Conservation (phyloP, 2,888 invertebrate species). For the Ennomos quercinarius region DNA sequence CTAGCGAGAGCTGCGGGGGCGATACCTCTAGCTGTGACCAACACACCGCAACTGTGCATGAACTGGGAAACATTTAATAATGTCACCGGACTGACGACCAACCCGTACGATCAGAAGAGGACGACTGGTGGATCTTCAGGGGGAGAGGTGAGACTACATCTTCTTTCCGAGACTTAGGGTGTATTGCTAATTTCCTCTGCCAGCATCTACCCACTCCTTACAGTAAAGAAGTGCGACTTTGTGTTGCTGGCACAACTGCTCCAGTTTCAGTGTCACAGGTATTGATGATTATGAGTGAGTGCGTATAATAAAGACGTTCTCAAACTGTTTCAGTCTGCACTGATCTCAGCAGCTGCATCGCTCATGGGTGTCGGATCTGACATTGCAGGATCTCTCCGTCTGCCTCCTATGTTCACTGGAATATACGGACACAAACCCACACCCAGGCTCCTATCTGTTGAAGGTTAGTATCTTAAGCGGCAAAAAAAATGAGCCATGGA, state of each 20-base stretch:
- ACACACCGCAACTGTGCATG: constrained; percentile 96
- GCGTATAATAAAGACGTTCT: neutral
- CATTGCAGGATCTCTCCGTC: constrained; percentile 94
- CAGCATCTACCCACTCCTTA: no score
- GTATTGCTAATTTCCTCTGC: no score
- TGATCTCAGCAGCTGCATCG: constrained; percentile 92
- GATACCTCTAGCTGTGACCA: constrained; percentile 94
- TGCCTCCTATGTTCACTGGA: constrained; percentile 96
- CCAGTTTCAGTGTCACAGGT: no score
- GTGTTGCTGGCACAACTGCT: no score
- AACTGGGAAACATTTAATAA: constrained; percentile 96
- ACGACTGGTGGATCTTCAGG: constrained; percentile 97
- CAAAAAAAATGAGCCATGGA: no score
- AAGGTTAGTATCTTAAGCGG: constrained; percentile 63
- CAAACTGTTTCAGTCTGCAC: constrained; percentile 84
- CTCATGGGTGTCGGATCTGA: constrained; percentile 94
- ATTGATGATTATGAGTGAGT: no score
- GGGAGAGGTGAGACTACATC: constrained; percentile 87
- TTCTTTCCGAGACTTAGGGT: no score
- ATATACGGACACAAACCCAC: constrained; percentile 97
- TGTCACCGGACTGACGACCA: constrained; percentile 93
- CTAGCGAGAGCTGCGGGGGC: constrained; percentile 91
- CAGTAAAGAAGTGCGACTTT: no score
- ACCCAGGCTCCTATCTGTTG: constrained; percentile 87
- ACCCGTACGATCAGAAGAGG: constrained; percentile 94